Base-by-base conservation (phyloP, 2,113 vertebrate species). In the Hymenochirus boettgeri region DNA sequence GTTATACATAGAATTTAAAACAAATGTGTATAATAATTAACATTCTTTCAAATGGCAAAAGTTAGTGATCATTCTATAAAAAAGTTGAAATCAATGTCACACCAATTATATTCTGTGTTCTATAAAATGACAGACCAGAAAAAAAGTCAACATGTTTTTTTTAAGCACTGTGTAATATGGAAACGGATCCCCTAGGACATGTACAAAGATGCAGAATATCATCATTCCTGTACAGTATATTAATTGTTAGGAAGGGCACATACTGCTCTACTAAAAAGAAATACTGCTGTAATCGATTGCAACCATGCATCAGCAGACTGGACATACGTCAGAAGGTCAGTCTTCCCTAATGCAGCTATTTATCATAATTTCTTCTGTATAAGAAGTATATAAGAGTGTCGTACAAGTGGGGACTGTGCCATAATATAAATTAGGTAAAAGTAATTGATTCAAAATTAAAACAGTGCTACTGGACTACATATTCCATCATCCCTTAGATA, bases 241-340 rank as follows among this genome's bases (percentile, higher is more conserved):
- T 42, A 42, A 42, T n/a, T 42, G 39, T 6, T 17, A 42, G 39
- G 17, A 42, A 42, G 39, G 39, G 39, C 39, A 42, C 13, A 42
- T n/a, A 6, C 39, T 42, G 39, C 39, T 17, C 39, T 42, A 42
- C 39, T 42, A 42, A 42, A 6, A 15, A 42, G 39, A 42, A 42
- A 42, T 42, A 18, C 39, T 42, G 39, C 39, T n/a, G 39, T n/a
- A 42, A 42, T 42, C 39, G 17, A 42, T 42, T 42, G 39, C 17
- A 42, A 42, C 39, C 17, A 42, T 42, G 39, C 39, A 42, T 42
- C 39, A 42, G 39, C 15, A 15, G 39, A 42, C 39, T 42, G 39
- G 39, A 42, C 39, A n/a, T 42, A 42, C 39, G 39, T 42, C 39
- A 42, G 39, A 13, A 42, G 39, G 39, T 42, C 17, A n/a, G 39